phyloP scores from a whole-genome alignment of 2,797 vertebrate species.

The Rhincodon typus region DNA sequence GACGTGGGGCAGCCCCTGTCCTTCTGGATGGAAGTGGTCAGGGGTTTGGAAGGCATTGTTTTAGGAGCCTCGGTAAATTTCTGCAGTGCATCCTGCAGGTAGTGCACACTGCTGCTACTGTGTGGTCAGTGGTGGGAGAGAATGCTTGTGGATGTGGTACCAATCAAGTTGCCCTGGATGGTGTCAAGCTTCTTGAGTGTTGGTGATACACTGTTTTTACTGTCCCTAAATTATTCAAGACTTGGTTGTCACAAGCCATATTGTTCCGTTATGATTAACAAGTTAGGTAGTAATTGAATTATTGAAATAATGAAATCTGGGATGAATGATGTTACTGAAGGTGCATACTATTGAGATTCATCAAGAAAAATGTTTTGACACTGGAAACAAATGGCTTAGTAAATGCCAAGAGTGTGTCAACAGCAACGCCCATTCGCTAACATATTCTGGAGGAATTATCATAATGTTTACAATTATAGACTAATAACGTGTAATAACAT shows the following conservation, averaged over 20 bases:
- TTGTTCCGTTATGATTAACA: background rate
- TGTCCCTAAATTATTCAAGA: background rate
- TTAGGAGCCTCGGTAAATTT: no score
- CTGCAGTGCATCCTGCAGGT: no score
- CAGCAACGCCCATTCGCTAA: background rate
- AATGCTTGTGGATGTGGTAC: no score
- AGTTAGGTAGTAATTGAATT: background rate
- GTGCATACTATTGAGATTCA: background rate
- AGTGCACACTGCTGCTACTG: no score
- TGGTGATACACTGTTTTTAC: background rate
- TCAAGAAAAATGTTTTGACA: background rate
- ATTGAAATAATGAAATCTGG: background rate
- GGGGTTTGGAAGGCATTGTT: no score
- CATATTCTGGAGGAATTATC: background rate
- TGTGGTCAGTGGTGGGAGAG: no score
- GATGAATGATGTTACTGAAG: background rate
- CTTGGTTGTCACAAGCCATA: background rate
- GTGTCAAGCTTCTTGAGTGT: no score
- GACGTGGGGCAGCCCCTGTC: no score
- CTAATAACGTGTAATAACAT: background rate
- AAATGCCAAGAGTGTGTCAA: background rate
- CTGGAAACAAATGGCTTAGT: background rate
- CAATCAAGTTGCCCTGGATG: no score
- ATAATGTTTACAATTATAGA: background rate
- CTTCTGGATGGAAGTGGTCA: no score